Conservation (phyloP, 1,140 invertebrate species). For the Stegodyphus dumicola region DNA sequence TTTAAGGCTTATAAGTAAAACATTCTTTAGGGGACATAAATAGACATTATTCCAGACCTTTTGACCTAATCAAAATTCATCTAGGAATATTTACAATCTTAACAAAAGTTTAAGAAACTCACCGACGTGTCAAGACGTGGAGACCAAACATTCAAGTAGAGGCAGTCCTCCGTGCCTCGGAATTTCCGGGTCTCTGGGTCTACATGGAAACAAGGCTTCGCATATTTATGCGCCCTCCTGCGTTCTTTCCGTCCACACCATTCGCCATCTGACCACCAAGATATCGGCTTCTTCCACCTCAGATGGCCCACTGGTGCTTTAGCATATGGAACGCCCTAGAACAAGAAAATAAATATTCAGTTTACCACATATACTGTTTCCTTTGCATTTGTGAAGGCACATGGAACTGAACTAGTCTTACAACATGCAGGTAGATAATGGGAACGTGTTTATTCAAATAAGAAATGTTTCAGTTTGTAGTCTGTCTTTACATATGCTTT, state of each 20-base stretch:
- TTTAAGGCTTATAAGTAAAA: too few species aligned
- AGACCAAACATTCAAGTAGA: conserved; percentile 87
- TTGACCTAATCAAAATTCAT: too few species aligned
- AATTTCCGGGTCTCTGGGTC: conserved; percentile 61
- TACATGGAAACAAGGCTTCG: conserved; percentile 62
- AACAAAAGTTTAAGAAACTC: not conserved
- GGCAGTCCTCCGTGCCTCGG: conserved; percentile 79
- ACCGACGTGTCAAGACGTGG: conserved; percentile 69
- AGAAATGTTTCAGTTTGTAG: too few species aligned
- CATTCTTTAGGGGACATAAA: too few species aligned
- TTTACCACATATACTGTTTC: too few species aligned
- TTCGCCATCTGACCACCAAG: conserved; percentile 58
- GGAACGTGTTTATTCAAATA: too few species aligned
- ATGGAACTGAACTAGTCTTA: too few species aligned
- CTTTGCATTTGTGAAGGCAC: too few species aligned
- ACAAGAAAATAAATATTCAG: conserved; percentile 3
- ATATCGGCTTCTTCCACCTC: conserved; percentile 69
- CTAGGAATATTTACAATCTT: too few species aligned
- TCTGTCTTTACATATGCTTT: too few species aligned
- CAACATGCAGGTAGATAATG: too few species aligned
- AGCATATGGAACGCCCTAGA: conserved; percentile 78
- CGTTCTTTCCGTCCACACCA: conserved; percentile 54
- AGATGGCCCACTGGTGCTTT: conserved; percentile 75
- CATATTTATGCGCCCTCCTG: conserved; percentile 51
- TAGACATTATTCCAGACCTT: too few species aligned